Percentiles rank a stretch among this genome's conserved stretches.
Evolutionary conservation across 1,140 invertebrate species (phyloP).

Genomic region (Piezodorus guildinii): DNA sequence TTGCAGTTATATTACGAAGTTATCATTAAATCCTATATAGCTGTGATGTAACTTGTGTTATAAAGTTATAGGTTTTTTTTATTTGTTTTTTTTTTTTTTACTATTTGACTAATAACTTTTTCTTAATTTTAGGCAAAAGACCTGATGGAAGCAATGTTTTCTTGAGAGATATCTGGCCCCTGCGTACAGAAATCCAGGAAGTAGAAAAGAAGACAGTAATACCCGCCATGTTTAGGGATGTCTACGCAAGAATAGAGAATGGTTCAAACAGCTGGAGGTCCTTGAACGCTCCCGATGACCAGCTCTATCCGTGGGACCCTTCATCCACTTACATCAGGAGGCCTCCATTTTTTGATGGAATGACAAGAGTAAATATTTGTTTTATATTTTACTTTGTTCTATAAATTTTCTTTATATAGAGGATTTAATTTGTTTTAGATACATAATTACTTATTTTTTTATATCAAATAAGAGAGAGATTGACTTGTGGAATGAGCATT

Average conservation of each 20-base stretch:
- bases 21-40: too few species aligned
- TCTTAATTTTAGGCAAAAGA: constrained; percentile 43
- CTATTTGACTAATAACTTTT: too few species aligned
- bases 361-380: constrained; percentile 48
- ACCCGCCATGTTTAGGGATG: constrained; percentile 95
- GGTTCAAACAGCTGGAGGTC: constrained; percentile 81
- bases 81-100: too few species aligned
- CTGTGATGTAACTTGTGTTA: too few species aligned
- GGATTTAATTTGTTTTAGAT: too few species aligned
- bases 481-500: too few species aligned
- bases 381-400: too few species aligned
- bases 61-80: too few species aligned
- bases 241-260: constrained; percentile 56
- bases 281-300: constrained; percentile 63
- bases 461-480: too few species aligned
- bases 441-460: too few species aligned
- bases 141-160: constrained; percentile 63
- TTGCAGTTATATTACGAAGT: too few species aligned
- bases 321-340: constrained; percentile 87
- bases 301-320: constrained; percentile 85
- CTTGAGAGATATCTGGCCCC: constrained; percentile 91
- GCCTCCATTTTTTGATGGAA: constrained; percentile 90
- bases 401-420: too few species aligned
- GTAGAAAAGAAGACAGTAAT: constrained; percentile 85
- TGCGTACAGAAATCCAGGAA: constrained; percentile 74